Percentiles rank a stretch among this genome's conserved stretches.
These are phyloP conservation scores for Madoqua kirkii DNA, from an alignment of 2,113 vertebrate species.

Conservation along the genomic window DNA sequence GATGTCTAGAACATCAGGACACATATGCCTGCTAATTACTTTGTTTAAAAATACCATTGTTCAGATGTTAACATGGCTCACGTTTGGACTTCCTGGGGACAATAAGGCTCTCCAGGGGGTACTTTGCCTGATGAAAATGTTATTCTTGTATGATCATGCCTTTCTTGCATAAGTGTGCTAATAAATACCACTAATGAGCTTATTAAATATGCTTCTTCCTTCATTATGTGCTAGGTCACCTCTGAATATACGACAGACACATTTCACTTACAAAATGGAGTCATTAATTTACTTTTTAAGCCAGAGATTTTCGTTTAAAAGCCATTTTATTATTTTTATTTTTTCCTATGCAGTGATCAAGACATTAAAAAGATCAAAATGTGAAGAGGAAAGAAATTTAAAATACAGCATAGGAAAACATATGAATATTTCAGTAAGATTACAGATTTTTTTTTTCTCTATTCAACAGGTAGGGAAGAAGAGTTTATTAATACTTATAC, in stretches of 20 bases:
- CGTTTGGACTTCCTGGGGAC: constrained; percentile 35
- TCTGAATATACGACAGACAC: not conserved
- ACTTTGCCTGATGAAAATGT: constrained; percentile 42
- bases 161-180: not conserved
- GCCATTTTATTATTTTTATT: not conserved
- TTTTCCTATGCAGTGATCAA: not conserved
- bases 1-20: constrained; percentile 38
- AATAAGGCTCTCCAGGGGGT: constrained; percentile 33
- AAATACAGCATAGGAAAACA: not conserved
- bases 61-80: constrained; percentile 20
- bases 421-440: not conserved
- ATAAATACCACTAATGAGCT: constrained; percentile 1
- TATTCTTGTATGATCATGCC: constrained; percentile 24
- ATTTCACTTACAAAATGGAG: constrained; percentile 32
- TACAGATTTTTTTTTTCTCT: not conserved
- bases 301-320: not conserved
- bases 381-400: not conserved
- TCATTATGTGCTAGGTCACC: constrained; percentile 33
- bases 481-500: not conserved
- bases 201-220: constrained; percentile 28
- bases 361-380: not conserved
- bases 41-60: constrained; percentile 35
- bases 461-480: not conserved
- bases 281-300: constrained; percentile 22
- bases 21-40: constrained; percentile 32